These are phyloP conservation scores for Drosophila takahashii DNA, from an alignment of 1,140 invertebrate genomes.

Conservation along the genomic window DNA sequence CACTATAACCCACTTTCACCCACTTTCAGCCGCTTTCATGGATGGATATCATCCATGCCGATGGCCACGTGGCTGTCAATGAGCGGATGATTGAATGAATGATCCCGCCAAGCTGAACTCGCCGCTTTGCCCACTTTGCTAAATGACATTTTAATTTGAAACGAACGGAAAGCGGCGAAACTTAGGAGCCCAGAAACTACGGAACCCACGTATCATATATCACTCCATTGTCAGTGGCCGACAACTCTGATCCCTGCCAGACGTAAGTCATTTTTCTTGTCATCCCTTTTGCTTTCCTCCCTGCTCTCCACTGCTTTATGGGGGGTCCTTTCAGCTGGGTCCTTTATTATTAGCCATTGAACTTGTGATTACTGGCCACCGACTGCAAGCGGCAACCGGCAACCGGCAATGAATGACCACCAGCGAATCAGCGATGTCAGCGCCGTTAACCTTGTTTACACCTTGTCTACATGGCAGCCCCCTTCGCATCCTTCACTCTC, in stretches of 20 bases:
- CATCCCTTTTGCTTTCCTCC: slow-evolving; percentile 5
- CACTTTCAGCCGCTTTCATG: not conserved
- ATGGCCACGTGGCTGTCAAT: slow-evolving; percentile 23
- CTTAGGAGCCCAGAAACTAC: not conserved
- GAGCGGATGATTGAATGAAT: slow-evolving; percentile 58
- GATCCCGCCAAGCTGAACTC: slow-evolving; percentile 21
- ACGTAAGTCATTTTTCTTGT: slow-evolving; percentile 70
- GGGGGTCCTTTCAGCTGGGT: not conserved
- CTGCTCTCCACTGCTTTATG: no score
- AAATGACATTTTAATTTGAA: slow-evolving; percentile 64
- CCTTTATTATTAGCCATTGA: slow-evolving; percentile 54
- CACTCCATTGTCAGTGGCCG: slow-evolving; percentile 48
- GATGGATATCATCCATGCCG: no score
- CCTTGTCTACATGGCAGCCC: slow-evolving; percentile 65
- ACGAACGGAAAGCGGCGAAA: slow-evolving; percentile 3
- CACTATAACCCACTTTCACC: not conserved
- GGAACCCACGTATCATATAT: slow-evolving; percentile 33
- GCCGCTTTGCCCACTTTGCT: slow-evolving; percentile 15
- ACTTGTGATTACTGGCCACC: slow-evolving; percentile 26
- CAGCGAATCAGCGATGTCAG: slow-evolving; percentile 19
- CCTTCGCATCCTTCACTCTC: not conserved
- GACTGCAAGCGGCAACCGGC: slow-evolving; percentile 1
- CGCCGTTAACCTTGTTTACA: slow-evolving; percentile 72
- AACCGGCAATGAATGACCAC: slow-evolving; percentile 4
- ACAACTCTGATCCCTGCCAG: slow-evolving; percentile 9